A percentile compares a stretch with the other conserved stretches of the same genome.
Evolutionary conservation across 2,797 vertebrate species (phyloP).

Genomic region (Enteromius argenteus): DNA sequence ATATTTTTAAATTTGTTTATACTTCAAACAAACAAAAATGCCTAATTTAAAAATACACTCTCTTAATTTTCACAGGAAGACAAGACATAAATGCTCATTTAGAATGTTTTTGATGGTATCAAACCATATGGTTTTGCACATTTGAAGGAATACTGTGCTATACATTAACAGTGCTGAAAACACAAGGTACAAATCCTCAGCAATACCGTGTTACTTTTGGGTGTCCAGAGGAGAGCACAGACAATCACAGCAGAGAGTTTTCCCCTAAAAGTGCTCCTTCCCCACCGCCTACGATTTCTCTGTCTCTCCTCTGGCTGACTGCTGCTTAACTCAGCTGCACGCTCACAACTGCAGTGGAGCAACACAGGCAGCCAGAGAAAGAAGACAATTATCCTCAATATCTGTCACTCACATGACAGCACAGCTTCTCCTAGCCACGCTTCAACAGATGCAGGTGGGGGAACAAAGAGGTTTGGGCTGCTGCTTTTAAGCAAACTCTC

Average conservation of each 20-base stretch:
- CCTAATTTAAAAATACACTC: not conserved
- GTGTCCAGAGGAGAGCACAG: conserved; percentile 45
- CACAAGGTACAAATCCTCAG: not conserved
- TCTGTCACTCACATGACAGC: conserved; percentile 66
- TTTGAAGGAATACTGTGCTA: not conserved
- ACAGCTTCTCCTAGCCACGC: conserved; percentile 58
- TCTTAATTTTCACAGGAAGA: not conserved
- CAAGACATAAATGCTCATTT: not conserved
- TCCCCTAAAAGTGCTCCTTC: conserved; percentile 50
- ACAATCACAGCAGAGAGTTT: conserved; percentile 47
- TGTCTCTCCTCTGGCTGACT: conserved; percentile 53
- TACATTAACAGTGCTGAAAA: not conserved
- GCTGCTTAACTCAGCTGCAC: conserved; percentile 62
- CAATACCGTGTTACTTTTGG: not conserved
- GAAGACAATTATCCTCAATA: conserved; percentile 66
- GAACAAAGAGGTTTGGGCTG: conserved; percentile 62
- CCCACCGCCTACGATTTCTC: conserved; percentile 19
- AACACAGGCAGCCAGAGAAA: conserved; percentile 60
- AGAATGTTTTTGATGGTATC: not conserved
- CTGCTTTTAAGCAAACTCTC: conserved; percentile 60
- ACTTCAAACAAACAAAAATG: not conserved
- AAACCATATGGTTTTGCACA: not conserved
- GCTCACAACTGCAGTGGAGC: conserved; percentile 56
- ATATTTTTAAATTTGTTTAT: not conserved
- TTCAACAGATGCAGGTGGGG: conserved; percentile 63